Conservation (phyloP, 2,113 vertebrate species). For the Laterallus jamaicensis region DNA sequence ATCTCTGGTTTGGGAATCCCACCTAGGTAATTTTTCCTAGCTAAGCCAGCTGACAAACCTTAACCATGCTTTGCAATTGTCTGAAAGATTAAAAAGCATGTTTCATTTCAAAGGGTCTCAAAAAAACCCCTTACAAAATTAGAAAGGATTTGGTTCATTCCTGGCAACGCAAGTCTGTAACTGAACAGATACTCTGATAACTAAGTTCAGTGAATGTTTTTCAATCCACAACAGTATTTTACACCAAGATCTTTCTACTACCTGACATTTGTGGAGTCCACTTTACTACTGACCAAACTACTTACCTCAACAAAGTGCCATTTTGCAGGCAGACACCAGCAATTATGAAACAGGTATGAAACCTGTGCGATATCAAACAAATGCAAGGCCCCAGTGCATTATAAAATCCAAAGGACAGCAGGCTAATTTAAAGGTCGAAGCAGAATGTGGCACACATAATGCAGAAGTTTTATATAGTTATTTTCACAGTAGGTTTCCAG, state of each 20-base stretch:
- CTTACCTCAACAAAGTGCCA: neutral
- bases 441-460: neutral
- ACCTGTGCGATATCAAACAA: neutral
- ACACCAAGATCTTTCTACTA: neutral
- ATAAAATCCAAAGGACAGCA: neutral
- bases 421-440: neutral
- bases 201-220: neutral
- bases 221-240: neutral
- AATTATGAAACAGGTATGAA: neutral
- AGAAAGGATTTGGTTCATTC: neutral
- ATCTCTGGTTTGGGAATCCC: neutral
- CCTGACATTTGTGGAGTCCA: neutral
- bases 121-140: neutral
- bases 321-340: neutral
- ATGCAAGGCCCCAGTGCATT: neutral
- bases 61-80: neutral
- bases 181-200: neutral
- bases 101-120: neutral
- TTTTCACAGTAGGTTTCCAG: neutral
- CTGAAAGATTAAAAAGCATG: neutral
- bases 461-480: neutral
- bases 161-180: neutral
- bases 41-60: neutral
- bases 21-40: neutral
- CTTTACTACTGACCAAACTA: neutral